These are phyloP conservation scores for Eurystomus gularis DNA, from an alignment of 2,113 vertebrate species.

Conservation along the genomic window DNA sequence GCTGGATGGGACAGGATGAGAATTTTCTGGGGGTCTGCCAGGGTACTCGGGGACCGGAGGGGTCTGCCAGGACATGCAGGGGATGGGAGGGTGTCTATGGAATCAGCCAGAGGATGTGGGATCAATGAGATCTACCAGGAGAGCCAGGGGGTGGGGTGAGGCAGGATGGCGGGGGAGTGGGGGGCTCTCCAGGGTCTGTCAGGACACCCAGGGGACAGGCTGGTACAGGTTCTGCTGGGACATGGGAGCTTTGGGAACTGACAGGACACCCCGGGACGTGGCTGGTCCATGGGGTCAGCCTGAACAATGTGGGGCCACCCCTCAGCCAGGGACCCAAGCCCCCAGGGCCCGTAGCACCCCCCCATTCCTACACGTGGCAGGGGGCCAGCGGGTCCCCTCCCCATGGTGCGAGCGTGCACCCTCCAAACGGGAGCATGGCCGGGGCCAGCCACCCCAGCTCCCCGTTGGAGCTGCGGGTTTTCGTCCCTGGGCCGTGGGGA, in stretches of 20 bases:
- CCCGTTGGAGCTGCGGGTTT: accelerated
- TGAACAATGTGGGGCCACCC: accelerated
- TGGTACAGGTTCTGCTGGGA: not conserved
- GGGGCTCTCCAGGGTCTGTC: not conserved
- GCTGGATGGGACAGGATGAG: too few species aligned
- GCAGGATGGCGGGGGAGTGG: not conserved
- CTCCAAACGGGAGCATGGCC: accelerated
- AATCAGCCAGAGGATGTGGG: not conserved
- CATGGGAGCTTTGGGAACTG: not conserved
- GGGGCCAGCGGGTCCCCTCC: accelerated
- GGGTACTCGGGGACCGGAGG: not conserved
- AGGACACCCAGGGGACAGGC: not conserved
- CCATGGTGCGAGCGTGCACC: not conserved
- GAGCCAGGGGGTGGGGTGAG: too few species aligned
- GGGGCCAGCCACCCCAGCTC: not conserved
- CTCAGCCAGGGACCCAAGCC: too few species aligned
- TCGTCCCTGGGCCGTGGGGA: not conserved
- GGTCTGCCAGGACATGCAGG: not conserved
- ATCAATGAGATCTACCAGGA: not conserved
- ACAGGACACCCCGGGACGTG: too few species aligned
- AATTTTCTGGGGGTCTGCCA: not conserved
- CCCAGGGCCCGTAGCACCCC: accelerated
- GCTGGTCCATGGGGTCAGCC: not conserved
- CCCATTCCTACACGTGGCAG: accelerated
- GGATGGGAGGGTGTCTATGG: accelerated